These are phyloP conservation scores for Rhabdophis nuchalis DNA, from an alignment of 2,797 vertebrate species.

Conservation along the genomic window DNA sequence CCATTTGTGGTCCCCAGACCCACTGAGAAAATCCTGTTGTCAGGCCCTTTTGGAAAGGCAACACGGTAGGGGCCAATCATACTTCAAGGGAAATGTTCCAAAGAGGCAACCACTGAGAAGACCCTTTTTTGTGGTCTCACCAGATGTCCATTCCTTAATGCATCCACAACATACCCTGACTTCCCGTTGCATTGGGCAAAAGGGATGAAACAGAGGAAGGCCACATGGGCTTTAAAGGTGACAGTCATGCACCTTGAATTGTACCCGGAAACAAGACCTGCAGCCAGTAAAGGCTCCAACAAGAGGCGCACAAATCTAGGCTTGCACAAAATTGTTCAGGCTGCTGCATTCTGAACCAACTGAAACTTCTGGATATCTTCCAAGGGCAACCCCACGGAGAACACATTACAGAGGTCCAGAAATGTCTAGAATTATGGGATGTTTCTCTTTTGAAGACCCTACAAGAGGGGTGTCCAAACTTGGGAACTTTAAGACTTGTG, in stretches of 20 bases:
- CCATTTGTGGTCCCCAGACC: background rate
- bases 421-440: background rate
- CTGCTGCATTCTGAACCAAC: background rate
- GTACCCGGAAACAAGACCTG: background rate
- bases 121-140: background rate
- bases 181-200: background rate
- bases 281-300: background rate
- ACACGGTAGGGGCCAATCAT: background rate
- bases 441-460: background rate
- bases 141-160: background rate
- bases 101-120: background rate
- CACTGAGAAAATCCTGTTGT: background rate
- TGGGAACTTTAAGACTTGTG: too few relatives aligned
- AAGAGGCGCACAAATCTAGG: background rate
- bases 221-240: background rate
- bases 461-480: too few relatives aligned
- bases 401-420: background rate
- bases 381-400: background rate
- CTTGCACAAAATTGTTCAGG: background rate
- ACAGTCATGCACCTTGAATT: background rate
- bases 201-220: background rate
- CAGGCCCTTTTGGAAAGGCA: background rate
- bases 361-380: background rate
- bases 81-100: background rate
- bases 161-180: background rate